Percentiles rank a stretch among this genome's conserved stretches.
These are phyloP conservation scores for Sardina pilchardus DNA, from an alignment of 2,113 vertebrate species.

Conservation along the genomic window DNA sequence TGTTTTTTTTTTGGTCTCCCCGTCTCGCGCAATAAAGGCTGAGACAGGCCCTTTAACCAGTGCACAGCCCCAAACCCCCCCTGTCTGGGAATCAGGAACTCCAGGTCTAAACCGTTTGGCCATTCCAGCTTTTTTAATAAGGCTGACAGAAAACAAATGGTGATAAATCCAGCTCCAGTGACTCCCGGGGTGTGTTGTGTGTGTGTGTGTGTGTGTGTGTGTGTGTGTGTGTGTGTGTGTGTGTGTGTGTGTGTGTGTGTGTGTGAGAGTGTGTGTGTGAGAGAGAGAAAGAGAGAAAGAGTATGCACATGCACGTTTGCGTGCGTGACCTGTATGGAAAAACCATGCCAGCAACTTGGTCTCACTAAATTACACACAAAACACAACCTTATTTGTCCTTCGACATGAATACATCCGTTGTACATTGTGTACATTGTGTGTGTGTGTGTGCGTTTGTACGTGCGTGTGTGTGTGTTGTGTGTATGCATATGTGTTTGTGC, in stretches of 20 bases:
- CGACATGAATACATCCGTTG: not conserved
- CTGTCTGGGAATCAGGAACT: conserved; percentile 32
- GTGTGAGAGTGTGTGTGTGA: not conserved
- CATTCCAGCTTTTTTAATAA: conserved; percentile 42
- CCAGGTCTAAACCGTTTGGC: conserved; percentile 29
- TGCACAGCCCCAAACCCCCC: conserved; percentile 23
- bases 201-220: conserved; percentile 15
- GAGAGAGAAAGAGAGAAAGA: not conserved
- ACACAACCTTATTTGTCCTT: not conserved
- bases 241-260: conserved; percentile 19
- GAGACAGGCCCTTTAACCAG: conserved; percentile 40
- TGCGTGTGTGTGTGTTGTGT: too few species aligned
- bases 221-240: conserved; percentile 30
- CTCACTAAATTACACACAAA: not conserved
- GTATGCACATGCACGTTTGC: not conserved
- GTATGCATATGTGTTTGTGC: not conserved
- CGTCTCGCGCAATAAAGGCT: conserved; percentile 39
- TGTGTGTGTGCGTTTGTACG: too few species aligned
- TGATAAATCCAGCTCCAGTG: conserved; percentile 34
- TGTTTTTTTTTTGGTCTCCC: conserved; percentile 35
- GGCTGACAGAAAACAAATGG: conserved; percentile 32
- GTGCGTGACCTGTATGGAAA: conserved; percentile 2
- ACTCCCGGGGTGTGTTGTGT: not conserved
- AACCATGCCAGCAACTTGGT: conserved; percentile 1
- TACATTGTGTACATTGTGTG: conserved; percentile 5